A percentile compares a stretch with the other conserved stretches of the same genome.
Evolutionary conservation across 92 coral and sea anemone species (phyloP).

Genomic region (Plumapathes pennacea): DNA sequence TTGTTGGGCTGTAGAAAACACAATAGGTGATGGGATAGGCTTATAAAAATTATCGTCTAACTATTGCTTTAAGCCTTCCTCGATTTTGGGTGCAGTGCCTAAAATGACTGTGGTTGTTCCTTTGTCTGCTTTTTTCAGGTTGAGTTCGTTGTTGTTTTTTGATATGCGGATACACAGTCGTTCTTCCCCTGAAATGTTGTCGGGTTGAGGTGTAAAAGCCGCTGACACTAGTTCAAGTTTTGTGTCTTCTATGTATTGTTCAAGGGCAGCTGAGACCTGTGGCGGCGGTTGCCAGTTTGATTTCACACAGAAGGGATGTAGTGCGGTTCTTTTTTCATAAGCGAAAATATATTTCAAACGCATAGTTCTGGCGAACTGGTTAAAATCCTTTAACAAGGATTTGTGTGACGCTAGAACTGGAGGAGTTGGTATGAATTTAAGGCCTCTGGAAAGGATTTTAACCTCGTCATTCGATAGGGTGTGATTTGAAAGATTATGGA

Average conservation of each 20-base stretch:
- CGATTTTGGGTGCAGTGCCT: constrained; percentile 18
- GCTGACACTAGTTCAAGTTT: too few species aligned
- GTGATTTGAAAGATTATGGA: constrained; percentile 2
- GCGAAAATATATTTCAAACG: constrained; percentile 7
- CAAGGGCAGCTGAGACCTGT: constrained; percentile 17
- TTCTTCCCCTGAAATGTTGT: too few species aligned
- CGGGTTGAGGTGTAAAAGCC: too few species aligned
- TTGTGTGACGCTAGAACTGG: background rate
- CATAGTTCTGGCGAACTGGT: constrained; percentile 19
- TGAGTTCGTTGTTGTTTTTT: too few species aligned
- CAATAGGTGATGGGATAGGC: constrained; percentile 4
- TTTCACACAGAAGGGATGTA: constrained; percentile 29
- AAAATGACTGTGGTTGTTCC: constrained; percentile 13
- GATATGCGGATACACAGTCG: too few species aligned
- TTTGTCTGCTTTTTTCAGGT: too few species aligned
- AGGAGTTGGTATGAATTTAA: constrained; percentile 11
- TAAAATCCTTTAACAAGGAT: constrained; percentile 12
- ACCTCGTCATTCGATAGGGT: background rate
- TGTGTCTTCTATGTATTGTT: constrained; percentile 1
- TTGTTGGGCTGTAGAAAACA: constrained; percentile 1
- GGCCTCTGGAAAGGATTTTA: background rate
- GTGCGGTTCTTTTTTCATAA: constrained; percentile 8
- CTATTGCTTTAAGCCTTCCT: constrained; percentile 8
- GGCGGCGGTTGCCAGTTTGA: constrained; percentile 41
- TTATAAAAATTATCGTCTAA: constrained; percentile 8